Evolutionary conservation across 2,113 vertebrate genomes (phyloP), one percentile per base, ranked within the genome.

Genomic region (Bubalus kerabau): DNA sequence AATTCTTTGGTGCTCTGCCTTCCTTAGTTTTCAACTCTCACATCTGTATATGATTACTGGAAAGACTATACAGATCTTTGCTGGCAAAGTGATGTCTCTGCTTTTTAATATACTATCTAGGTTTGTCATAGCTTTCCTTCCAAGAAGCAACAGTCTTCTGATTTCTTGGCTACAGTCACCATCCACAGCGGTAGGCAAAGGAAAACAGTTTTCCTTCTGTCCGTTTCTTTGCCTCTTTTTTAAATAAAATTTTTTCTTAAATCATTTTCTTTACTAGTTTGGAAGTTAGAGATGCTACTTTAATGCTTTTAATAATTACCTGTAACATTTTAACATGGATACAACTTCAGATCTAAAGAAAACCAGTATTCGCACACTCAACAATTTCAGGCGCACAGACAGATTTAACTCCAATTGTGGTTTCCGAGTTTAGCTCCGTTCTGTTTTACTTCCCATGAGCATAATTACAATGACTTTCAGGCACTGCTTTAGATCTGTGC

Each of bases 341-440:
- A 54, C 50, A 91, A 91, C 48, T 91, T 88, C 81, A 59, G 56
- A 56, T 67, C 40, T 67, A 59, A 94, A 78, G n/a, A 50, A 89
- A 81, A 85, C 59, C n/a, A 71, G 64, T 19, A 54, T 85, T 8
- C 2, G 3, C 43, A 32, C 17, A 2, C 17, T 88, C 74, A 93
- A 74, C 6, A 57, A 10, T 67, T 52, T 57, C 54, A 40, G 14
- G 28, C 3, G 14, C 60, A 32, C 60, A 32, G 60, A 62, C 60
- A 32, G 60, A 15, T 0, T 16, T 30, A 32, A 32, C 30, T 32
- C 60, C 60, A 32, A 3, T 0, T 62, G 30, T 1, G 59, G 59
- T 30, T 28, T 15, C 59, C 13, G 13, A 62, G 13, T 14, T 30
- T 7, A 7, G 59, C 59, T 62, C 59, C 48, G 13, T 13, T 13